Base-by-base conservation (phyloP, 2,797 vertebrate species). In the Paguma larvata region DNA sequence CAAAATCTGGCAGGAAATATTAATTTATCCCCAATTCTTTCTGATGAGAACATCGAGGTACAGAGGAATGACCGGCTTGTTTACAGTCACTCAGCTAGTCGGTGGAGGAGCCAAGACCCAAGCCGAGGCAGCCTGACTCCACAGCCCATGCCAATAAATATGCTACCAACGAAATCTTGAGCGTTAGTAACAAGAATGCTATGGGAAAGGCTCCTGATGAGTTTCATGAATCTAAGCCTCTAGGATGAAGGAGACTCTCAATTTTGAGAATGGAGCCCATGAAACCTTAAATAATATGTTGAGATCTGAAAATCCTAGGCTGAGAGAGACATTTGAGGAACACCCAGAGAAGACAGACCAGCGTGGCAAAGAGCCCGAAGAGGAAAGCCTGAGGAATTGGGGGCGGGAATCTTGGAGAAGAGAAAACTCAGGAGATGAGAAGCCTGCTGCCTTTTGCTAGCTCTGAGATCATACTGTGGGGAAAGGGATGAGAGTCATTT, bases 131-230 rank as follows among this genome's bases (percentile, higher is more conserved):
- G 14, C 21, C 23, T n/a, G 75, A 16, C 48, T 19, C 83, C 25
- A 3, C 6, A 51, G 38, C 11, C 23, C 32, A 21, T 0, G 0
- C 32, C 8, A 8, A 5, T 21, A 23, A 80, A 19, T 23, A 7
- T 1, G 1, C 30, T 10, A 3, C 23, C 8, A 2, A 1, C 3
- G 63, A 72, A 23, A 59, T 51, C 27, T 51, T 13, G 12, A 44
- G 7, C 2, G 0, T n/a, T 16, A 23, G 3, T 14, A 73, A 48
- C 18, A 14, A n/a, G 30, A 38, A 51, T 19, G 51, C 3, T 21
- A 4, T 2, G 5, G 32, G 38, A 51, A 16, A 44, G 30, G 11
- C 4, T 27, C 77, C 44, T 2, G 27, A 14, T 59, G 32, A 4
- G 3, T 19, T 51, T 84, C 23, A 25, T n/a, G 6, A 48, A 53